phyloP scores from a whole-genome alignment of 53 echinoderm and acorn worm species.

The Antedon mediterranea region DNA sequence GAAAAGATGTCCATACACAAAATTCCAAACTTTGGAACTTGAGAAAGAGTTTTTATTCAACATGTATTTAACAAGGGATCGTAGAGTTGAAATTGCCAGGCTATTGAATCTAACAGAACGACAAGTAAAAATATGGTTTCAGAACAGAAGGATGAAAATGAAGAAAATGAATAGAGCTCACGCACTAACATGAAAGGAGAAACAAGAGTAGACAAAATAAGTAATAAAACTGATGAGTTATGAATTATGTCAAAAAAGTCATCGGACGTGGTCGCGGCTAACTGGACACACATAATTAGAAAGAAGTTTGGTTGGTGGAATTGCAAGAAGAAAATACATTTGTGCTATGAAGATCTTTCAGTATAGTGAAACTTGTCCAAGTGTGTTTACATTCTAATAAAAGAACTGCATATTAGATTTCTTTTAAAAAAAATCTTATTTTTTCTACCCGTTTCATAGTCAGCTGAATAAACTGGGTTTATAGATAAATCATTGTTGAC shows the following conservation, averaged over 20 bases:
- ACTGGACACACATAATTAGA: neutral
- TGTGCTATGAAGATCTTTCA: no score
- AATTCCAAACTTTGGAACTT: slow-evolving; percentile 85
- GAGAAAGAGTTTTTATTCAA: slow-evolving; percentile 98
- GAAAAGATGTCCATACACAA: slow-evolving; percentile 95
- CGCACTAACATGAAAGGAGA: neutral
- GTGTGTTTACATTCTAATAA: neutral
- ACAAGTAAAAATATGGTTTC: slow-evolving; percentile 98
- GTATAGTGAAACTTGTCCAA: no score
- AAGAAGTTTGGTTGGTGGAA: neutral
- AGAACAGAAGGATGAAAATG: slow-evolving; percentile 89
- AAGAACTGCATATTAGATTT: neutral
- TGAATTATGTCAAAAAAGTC: neutral
- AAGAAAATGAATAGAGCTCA: slow-evolving; percentile 82
- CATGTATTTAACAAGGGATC: slow-evolving; percentile 92
- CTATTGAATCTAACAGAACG: slow-evolving; percentile 79
- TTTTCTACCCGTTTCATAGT: neutral
- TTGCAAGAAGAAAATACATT: neutral
- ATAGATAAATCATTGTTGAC: no score
- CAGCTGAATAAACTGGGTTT: neutral
- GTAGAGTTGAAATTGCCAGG: slow-evolving; percentile 91
- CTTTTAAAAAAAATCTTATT: neutral
- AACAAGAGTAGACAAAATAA: neutral
- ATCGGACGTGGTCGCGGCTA: neutral
- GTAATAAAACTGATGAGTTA: neutral